Evolutionary conservation across 2,888 invertebrate genomes (phyloP).

Genomic region (Dicyrtomina minuta): DNA sequence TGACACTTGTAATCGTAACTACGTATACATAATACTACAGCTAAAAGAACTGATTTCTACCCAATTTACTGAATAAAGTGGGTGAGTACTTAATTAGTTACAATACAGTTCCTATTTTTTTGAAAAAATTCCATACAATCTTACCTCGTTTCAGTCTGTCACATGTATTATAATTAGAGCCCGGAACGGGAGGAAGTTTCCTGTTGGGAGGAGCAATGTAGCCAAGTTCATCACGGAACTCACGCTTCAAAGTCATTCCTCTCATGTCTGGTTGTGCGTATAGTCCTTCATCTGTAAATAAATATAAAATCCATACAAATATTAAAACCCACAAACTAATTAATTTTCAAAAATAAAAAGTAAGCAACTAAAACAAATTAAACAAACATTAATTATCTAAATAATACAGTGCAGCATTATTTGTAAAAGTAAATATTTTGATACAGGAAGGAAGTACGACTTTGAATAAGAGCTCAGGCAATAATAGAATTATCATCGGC

Average conservation of each 20-base stretch:
- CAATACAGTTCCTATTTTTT: too few species aligned
- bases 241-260: slow-evolving; percentile 60
- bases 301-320: slow-evolving; percentile 8
- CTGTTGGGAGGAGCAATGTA: slow-evolving; percentile 92
- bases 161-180: slow-evolving; percentile 90
- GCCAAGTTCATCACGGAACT: slow-evolving; percentile 82
- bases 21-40: too few species aligned
- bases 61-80: neutral
- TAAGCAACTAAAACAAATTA: neutral
- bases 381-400: too few species aligned
- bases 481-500: too few species aligned
- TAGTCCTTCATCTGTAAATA: slow-evolving; percentile 76
- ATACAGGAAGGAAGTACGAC: too few species aligned
- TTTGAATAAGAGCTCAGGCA: too few species aligned
- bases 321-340: neutral
- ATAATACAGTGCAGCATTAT: too few species aligned
- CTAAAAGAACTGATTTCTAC: too few species aligned
- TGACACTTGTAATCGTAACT: too few species aligned
- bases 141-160: slow-evolving; percentile 87
- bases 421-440: neutral
- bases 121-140: too few species aligned
- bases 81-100: too few species aligned
- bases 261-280: slow-evolving; percentile 59
- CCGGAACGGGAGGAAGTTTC: slow-evolving; percentile 87
- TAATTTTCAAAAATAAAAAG: neutral